phyloP scores from a whole-genome alignment of 2,888 invertebrate genomes.

The Oligia strigilis region DNA sequence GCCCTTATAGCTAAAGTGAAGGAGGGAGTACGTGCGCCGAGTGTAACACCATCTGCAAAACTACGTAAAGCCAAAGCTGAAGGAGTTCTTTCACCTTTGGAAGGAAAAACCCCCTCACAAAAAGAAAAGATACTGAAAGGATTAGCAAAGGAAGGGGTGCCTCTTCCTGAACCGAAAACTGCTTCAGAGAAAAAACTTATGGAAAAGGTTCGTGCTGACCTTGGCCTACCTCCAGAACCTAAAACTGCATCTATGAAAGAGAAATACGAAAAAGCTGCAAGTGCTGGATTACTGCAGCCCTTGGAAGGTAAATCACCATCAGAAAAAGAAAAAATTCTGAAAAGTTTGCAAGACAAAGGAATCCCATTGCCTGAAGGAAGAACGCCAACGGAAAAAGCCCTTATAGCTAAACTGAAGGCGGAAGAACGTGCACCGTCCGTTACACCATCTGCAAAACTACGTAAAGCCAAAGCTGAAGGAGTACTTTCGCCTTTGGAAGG shows the following conservation, averaged over 20 bases:
- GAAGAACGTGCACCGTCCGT: no score
- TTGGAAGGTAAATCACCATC: background rate
- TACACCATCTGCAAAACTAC: no score
- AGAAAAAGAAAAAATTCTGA: background rate
- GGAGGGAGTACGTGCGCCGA: background rate
- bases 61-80: no score
- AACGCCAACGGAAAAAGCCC: background rate
- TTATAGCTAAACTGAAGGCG: background rate
- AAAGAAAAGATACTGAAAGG: no score
- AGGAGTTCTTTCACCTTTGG: no score
- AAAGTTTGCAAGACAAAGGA: background rate
- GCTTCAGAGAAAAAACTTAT: no score
- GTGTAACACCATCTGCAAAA: no score
- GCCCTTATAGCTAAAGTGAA: slow-evolving; percentile 64
- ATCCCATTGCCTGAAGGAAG: background rate
- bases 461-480: no score
- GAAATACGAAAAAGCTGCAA: background rate
- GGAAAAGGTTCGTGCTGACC: background rate
- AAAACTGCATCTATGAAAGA: background rate
- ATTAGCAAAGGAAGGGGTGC: no score
- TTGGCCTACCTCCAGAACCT: background rate
- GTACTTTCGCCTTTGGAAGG: no score
- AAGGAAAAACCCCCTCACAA: no score
- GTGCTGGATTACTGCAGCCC: background rate
- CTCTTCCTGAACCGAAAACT: no score